A percentile compares a stretch with the other conserved stretches of the same genome.
phyloP scores from a whole-genome alignment of 2,797 vertebrate genomes.

The Acanthiza pusilla region DNA sequence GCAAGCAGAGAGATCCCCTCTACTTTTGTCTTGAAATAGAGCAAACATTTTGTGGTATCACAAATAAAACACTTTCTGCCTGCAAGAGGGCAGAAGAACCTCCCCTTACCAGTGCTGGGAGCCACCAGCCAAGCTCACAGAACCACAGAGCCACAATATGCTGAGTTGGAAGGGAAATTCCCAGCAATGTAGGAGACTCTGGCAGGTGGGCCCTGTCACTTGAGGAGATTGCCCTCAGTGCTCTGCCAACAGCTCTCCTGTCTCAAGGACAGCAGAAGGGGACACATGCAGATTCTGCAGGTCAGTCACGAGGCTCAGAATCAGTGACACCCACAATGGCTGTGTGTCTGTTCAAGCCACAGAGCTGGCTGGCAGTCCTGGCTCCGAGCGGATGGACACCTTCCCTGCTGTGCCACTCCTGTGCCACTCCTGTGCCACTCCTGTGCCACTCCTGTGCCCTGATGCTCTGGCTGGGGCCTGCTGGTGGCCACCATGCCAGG shows the following conservation, averaged over 20 bases:
- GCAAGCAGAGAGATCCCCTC: neutral
- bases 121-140: neutral
- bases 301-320: neutral
- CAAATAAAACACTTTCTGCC: neutral
- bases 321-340: neutral
- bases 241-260: neutral
- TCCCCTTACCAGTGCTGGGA: neutral
- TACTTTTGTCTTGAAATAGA: neutral
- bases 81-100: neutral
- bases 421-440: too few relatives aligned
- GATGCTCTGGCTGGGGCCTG: neutral
- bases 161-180: neutral
- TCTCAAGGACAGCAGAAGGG: neutral
- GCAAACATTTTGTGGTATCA: neutral
- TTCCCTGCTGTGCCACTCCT: neutral
- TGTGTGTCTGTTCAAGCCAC: neutral
- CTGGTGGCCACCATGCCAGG: neutral
- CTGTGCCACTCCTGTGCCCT: neutral
- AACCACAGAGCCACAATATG: too few relatives aligned
- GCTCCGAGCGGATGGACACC: neutral
- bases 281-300: neutral
- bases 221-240: neutral
- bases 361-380: neutral
- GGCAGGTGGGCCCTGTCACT: neutral
- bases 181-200: neutral